These are phyloP conservation scores for Telmatochromis brachygnathus DNA, from an alignment of 2,113 vertebrate genomes.

Conservation along the genomic window DNA sequence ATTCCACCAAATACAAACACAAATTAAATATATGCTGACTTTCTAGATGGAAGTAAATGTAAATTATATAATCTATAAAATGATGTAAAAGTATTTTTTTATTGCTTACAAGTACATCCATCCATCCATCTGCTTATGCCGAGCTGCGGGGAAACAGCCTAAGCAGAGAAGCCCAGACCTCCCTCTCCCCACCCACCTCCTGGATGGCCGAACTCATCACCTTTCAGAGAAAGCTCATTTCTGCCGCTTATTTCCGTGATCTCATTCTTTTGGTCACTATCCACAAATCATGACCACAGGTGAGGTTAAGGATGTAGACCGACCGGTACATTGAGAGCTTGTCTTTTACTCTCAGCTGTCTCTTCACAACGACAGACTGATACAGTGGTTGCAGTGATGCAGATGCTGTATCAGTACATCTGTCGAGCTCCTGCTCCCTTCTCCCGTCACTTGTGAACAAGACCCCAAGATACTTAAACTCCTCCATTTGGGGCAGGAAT, in stretches of 20 bases:
- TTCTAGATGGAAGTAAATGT: background rate
- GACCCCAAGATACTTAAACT: background rate
- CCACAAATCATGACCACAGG: background rate
- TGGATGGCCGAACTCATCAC: background rate
- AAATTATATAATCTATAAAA: background rate
- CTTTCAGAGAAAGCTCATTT: background rate
- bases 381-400: background rate
- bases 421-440: background rate
- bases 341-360: background rate
- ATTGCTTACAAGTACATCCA: background rate
- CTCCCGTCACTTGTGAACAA: background rate
- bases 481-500: background rate
- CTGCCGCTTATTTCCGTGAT: background rate
- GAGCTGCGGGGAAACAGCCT: background rate
- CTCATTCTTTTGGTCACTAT: background rate
- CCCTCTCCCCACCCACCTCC: background rate
- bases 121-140: background rate
- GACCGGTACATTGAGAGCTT: background rate
- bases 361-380: background rate
- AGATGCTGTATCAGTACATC: background rate
- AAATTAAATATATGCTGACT: background rate
- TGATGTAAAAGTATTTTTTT: background rate
- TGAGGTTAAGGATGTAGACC: background rate
- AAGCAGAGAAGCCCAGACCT: background rate
- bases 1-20: background rate